Evolutionary conservation across 2,113 vertebrate genomes (phyloP).

Genomic region (Polypterus senegalus): DNA sequence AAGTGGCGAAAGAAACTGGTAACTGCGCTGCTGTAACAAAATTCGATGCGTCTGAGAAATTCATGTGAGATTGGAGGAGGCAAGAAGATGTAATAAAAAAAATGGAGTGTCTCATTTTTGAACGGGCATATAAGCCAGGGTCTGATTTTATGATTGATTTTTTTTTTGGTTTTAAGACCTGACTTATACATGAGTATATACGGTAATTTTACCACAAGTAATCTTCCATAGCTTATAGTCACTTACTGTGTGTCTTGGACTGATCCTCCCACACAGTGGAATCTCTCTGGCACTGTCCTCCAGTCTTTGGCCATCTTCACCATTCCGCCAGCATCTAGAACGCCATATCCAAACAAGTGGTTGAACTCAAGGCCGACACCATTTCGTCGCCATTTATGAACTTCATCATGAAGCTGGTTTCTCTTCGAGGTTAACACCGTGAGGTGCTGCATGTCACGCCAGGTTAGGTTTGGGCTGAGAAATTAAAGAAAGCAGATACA

Average conservation of each 20-base stretch:
- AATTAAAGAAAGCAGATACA: background rate
- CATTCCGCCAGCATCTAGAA: slow-evolving; percentile 91
- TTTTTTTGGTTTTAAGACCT: too few relatives aligned
- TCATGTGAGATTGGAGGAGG: too few relatives aligned
- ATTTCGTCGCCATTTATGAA: slow-evolving; percentile 89
- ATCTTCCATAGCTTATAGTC: too few relatives aligned
- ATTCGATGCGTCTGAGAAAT: too few relatives aligned
- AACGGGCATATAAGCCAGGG: too few relatives aligned
- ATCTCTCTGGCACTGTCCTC: slow-evolving; percentile 90
- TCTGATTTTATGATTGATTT: too few relatives aligned
- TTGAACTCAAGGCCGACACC: slow-evolving; percentile 95
- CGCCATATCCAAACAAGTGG: slow-evolving; percentile 91
- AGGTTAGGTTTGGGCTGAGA: slow-evolving; percentile 74
- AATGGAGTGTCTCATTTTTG: too few relatives aligned
- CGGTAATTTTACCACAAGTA: too few relatives aligned
- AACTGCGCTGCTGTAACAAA: too few relatives aligned
- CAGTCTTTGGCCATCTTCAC: slow-evolving; percentile 94
- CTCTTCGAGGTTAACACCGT: slow-evolving; percentile 94
- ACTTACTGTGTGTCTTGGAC: slow-evolving; percentile 81
- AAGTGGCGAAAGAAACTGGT: too few relatives aligned
- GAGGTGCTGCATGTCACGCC: slow-evolving; percentile 94
- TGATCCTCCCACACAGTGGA: slow-evolving; percentile 90
- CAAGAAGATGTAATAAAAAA: too few relatives aligned
- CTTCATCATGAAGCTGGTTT: slow-evolving; percentile 93
- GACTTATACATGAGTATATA: too few relatives aligned